phyloP scores from a whole-genome alignment of 2,113 vertebrate genomes.

The Sceloporus undulatus region DNA sequence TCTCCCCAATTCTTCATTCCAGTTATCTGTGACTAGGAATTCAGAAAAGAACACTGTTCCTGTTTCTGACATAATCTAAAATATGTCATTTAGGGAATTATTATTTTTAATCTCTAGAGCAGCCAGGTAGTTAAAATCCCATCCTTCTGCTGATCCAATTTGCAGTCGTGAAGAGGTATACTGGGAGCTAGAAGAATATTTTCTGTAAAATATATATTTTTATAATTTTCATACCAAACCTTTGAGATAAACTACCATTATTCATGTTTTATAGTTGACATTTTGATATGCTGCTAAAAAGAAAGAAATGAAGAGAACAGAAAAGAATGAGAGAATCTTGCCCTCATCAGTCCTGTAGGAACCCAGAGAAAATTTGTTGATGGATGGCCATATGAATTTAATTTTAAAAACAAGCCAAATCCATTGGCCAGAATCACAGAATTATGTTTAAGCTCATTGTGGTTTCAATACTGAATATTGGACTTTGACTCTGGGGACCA shows the following conservation, averaged over 20 bases:
- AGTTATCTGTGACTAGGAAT: background rate
- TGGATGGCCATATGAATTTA: background rate
- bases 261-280: background rate
- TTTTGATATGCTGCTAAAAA: background rate
- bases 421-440: background rate
- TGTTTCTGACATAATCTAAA: conserved; percentile 4
- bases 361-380: background rate
- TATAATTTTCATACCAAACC: background rate
- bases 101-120: conserved; percentile 11
- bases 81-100: conserved; percentile 12
- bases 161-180: background rate
- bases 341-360: background rate
- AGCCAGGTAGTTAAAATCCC: background rate
- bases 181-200: background rate
- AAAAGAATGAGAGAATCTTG: too few relatives aligned
- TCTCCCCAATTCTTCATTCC: background rate
- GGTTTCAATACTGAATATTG: too few relatives aligned
- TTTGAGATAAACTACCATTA: background rate
- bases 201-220: background rate
- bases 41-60: background rate
- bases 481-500: too few relatives aligned
- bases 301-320: too few relatives aligned
- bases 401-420: background rate
- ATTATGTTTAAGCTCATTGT: too few relatives aligned
- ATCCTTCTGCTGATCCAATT: background rate